phyloP scores from a whole-genome alignment of 2,113 vertebrate species.

The Amblyornis subalaris region DNA sequence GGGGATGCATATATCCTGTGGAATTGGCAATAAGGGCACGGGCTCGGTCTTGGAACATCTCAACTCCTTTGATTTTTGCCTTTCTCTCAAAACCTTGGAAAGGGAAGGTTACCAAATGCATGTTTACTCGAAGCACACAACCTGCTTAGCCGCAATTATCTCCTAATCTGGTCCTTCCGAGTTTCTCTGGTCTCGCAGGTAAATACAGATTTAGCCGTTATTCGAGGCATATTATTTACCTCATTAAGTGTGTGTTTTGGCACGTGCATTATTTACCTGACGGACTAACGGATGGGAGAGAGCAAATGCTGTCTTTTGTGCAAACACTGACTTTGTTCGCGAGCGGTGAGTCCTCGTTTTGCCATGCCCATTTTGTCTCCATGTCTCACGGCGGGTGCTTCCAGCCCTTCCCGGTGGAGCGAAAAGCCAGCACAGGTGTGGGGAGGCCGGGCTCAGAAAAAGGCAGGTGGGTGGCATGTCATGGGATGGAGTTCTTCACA shows the following conservation, averaged over 20 bases:
- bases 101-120: slow-evolving; percentile 63
- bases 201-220: slow-evolving; percentile 76
- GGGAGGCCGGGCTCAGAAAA: neutral
- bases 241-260: slow-evolving; percentile 82
- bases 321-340: slow-evolving; percentile 59
- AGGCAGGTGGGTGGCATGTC: neutral
- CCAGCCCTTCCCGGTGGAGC: fast-evolving
- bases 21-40: neutral
- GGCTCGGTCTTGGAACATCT: neutral
- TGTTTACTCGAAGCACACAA: slow-evolving; percentile 74
- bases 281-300: slow-evolving; percentile 69
- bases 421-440: neutral
- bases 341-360: neutral
- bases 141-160: slow-evolving; percentile 72
- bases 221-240: slow-evolving; percentile 78
- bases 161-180: slow-evolving; percentile 75
- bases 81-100: slow-evolving; percentile 6
- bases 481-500: neutral
- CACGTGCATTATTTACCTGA: slow-evolving; percentile 78
- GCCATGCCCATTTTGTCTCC: neutral
- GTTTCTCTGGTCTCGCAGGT: slow-evolving; percentile 76
- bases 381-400: neutral
- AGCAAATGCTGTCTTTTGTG: slow-evolving; percentile 70
- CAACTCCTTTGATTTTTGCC: neutral
- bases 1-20: neutral